Evolutionary conservation across 1,140 invertebrate genomes (phyloP), one percentile per base, ranked within the genome.

Genomic region (Ips nitidus): DNA sequence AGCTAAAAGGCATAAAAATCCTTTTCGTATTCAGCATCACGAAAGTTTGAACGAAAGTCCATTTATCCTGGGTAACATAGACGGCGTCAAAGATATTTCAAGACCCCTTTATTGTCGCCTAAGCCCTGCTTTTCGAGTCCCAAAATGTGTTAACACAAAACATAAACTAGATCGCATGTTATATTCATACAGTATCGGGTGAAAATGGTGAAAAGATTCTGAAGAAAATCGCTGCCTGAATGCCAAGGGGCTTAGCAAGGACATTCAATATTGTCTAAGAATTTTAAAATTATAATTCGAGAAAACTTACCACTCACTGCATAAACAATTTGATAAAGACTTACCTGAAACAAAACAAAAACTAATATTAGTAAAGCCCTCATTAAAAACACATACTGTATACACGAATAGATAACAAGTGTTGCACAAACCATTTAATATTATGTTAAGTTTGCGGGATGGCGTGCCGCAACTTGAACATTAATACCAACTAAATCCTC

Each of bases 61-160:
- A 55, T 64, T 42, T 42, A 64, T 52, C 62, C 62, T 39, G 41
- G 47, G 41, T 38, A 47, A 47, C 45, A 4, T n/a, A 47, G 22
- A 22, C 22, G 22, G 45, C 60, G 41, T 43, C 42, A 40, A 47
- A 62, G 42, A 62, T 45, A 62, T 62, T 62, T 62, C 47, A 36
- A 39, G 41, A 40, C 45, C 52, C 45, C 60, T 62, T 52, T 62
- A 62, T 62, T 52, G 47, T 62, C 60, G 37, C 60, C 5, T 62
- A 62, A 62, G 45, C 60, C 60, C 43, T 1, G 5, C 52, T 56
- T 58, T 43, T 50, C 22, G 43, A 58, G 64, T 50, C 22, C 64
- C 53, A 8, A 64, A 66, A 66, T 47, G 64, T 66, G 64, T 66
- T 66, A 66, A 66, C 62, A 65, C 62, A 65, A 65, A 65, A 65